phyloP scores from a whole-genome alignment of 2,797 vertebrate genomes.

The Gymnocypris eckloni region DNA sequence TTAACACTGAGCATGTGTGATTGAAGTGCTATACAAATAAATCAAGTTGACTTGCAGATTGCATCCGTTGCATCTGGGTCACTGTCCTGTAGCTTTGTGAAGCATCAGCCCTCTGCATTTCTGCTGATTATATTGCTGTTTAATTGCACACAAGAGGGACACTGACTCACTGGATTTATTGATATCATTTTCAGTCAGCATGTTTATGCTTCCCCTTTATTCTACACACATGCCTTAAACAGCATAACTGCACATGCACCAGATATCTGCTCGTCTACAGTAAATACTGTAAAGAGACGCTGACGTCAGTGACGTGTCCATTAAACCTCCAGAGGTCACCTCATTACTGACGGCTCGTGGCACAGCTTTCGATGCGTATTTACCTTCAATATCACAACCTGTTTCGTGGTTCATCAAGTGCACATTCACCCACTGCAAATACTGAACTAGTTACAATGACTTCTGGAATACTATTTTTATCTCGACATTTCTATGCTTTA shows the following conservation, averaged over 20 bases:
- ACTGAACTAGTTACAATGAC: too few species aligned
- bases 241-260: not conserved
- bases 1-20: not conserved
- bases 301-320: not conserved
- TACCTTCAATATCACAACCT: not conserved
- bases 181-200: not conserved
- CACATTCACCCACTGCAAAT: not conserved
- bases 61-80: not conserved
- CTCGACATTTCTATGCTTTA: too few species aligned
- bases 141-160: slow-evolving; percentile 3
- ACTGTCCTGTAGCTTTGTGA: not conserved
- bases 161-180: slow-evolving; percentile 18
- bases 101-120: not conserved
- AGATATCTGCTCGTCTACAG: not conserved
- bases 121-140: slow-evolving; percentile 15
- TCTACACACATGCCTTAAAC: not conserved
- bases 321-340: slow-evolving; percentile 21
- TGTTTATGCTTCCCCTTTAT: not conserved
- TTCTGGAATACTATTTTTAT: not conserved
- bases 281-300: slow-evolving; percentile 16
- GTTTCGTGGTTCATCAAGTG: not conserved
- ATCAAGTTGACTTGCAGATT: not conserved
- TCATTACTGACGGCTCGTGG: not conserved
- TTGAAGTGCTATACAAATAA: not conserved
- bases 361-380: slow-evolving; percentile 5